These are phyloP conservation scores for Dendrolimus punctatus DNA, from an alignment of 1,140 invertebrate genomes.

Conservation along the genomic window DNA sequence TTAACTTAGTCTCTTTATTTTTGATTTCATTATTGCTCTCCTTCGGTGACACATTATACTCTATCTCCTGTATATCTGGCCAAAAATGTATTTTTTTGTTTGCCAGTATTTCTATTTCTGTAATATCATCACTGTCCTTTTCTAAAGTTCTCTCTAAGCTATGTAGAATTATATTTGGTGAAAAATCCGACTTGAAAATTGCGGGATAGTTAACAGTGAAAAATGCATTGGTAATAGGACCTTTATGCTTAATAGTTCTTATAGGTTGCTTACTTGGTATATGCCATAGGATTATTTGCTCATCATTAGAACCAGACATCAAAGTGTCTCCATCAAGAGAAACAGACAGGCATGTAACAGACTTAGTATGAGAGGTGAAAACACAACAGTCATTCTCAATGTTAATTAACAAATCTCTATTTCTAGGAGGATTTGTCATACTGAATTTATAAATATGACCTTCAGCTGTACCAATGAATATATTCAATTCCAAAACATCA, in stretches of 20 bases:
- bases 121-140: slow-evolving; percentile 39
- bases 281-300: slow-evolving; percentile 85
- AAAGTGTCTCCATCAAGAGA: slow-evolving; percentile 79
- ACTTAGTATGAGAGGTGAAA: slow-evolving; percentile 78
- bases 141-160: slow-evolving; percentile 51
- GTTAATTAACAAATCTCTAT: slow-evolving; percentile 76
- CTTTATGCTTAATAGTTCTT: slow-evolving; percentile 80
- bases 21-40: slow-evolving; percentile 30
- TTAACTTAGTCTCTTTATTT: slow-evolving; percentile 26
- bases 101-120: slow-evolving; percentile 44
- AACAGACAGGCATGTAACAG: slow-evolving; percentile 79
- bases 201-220: slow-evolving; percentile 58
- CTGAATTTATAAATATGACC: slow-evolving; percentile 81
- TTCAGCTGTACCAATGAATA: slow-evolving; percentile 81
- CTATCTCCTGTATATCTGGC: slow-evolving; percentile 22
- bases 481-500: slow-evolving; percentile 78
- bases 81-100: slow-evolving; percentile 50
- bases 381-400: slow-evolving; percentile 56
- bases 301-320: slow-evolving; percentile 83
- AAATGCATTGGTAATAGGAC: slow-evolving; percentile 79
- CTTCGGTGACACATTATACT: slow-evolving; percentile 14
- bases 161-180: slow-evolving; percentile 43
- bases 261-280: slow-evolving; percentile 81
- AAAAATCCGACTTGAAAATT: slow-evolving; percentile 54
- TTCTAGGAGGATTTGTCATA: slow-evolving; percentile 77